Conservation (phyloP, 2,113 vertebrate genomes). For the Thermophis baileyi region DNA sequence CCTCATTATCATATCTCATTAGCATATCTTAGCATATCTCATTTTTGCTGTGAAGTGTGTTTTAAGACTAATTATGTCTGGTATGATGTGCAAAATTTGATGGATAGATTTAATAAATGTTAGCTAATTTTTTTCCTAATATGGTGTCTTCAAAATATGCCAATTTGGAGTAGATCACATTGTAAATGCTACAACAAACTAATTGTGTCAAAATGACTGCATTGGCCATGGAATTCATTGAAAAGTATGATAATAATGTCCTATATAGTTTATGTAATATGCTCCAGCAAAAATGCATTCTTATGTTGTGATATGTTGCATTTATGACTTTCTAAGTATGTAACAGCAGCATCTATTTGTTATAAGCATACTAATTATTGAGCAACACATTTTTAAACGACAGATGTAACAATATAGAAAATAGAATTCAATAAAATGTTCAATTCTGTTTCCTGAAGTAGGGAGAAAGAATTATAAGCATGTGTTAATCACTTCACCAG, state of each 20-base stretch:
- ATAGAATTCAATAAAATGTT: not conserved
- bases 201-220: not conserved
- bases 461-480: not conserved
- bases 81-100: not conserved
- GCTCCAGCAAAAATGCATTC: not conserved
- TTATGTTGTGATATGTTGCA: not conserved
- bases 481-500: not conserved
- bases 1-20: not conserved
- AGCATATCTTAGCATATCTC: not conserved
- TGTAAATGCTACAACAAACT: not conserved
- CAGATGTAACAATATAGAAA: not conserved
- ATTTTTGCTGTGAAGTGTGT: not conserved
- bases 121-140: not conserved
- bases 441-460: not conserved
- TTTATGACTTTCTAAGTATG: conserved; percentile 21
- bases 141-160: not conserved
- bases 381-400: not conserved
- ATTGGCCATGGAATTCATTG: not conserved
- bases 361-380: not conserved
- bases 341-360: conserved; percentile 1
- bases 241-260: not conserved
- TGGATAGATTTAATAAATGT: not conserved
- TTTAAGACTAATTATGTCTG: not conserved
- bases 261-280: not conserved
- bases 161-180: not conserved